Evolutionary conservation across 2,113 vertebrate species (phyloP).

Genomic region (Cryptomyrus ogoouensis): DNA sequence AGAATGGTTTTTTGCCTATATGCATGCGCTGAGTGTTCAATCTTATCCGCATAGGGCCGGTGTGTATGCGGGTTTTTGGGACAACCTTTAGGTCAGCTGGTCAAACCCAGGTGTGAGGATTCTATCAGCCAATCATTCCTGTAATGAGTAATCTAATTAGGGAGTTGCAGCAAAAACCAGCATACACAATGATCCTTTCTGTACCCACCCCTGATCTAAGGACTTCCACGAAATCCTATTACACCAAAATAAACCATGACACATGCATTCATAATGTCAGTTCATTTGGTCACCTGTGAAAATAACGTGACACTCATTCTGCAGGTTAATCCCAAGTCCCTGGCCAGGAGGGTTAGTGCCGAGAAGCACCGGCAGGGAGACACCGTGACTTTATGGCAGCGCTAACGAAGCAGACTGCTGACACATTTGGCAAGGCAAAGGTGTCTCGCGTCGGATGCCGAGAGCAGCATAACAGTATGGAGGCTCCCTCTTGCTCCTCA

Average conservation of each 20-base stretch:
- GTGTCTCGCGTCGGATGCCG: neutral
- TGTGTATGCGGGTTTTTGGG: too few relatives aligned
- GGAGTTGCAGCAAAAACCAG: too few relatives aligned
- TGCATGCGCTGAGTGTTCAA: too few relatives aligned
- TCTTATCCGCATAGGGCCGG: too few relatives aligned
- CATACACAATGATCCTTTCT: too few relatives aligned
- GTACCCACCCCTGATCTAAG: neutral
- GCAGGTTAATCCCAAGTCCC: neutral
- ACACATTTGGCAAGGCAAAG: neutral
- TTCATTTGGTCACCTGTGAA: neutral
- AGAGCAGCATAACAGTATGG: neutral
- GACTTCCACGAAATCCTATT: neutral
- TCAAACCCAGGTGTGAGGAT: too few relatives aligned
- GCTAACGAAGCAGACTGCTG: neutral
- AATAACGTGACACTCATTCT: neutral
- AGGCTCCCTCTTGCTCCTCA: slow-evolving; percentile 31
- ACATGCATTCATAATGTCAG: neutral
- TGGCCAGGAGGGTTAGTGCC: neutral
- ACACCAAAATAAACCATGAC: neutral
- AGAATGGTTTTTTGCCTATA: too few relatives aligned
- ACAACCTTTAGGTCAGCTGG: too few relatives aligned
- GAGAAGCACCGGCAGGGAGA: neutral
- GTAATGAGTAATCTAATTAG: too few relatives aligned
- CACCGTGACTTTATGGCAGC: neutral
- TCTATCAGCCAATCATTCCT: too few relatives aligned